Base-by-base conservation (phyloP, 2,797 vertebrate species). In the Hirundo rustica region DNA sequence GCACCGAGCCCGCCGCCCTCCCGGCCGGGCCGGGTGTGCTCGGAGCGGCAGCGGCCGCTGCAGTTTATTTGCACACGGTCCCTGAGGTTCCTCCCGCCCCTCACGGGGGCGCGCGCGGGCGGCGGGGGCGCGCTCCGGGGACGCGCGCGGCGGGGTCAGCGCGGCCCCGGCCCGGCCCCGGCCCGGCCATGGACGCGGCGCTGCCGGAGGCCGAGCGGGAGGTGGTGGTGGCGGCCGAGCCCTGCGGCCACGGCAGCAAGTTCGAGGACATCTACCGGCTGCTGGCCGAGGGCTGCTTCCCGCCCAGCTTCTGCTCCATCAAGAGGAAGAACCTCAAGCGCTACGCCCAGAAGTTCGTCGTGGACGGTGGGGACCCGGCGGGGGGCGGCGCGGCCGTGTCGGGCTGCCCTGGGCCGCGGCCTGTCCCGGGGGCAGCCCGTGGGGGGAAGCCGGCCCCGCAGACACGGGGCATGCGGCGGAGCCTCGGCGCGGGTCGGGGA, bases 291-390 rank as follows among this genome's bases (percentile, higher is more conserved):
- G 99, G 99, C 57, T 97, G 97, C 89, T 99, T 99, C 88, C 99
- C 99, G 6, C 97, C 98, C 66, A 96, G 98, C 16, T 98, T 98
- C 98, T 98, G 98, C 82, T 98, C 98, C 54, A 96, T 98, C 91
- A 97, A 98, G 36, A 98, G 98, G 97, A 99, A 99, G 94, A 99
- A 99, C 79, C 98, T 99, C 7, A 98, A 98, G 93, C 97, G 99
- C 98, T 99, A 98, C 92, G 98, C 99, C 1, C 98, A 98, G 97
- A 99, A 99, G 85, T 99, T 99, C 73, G 96, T 98, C 54, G 96
- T 98, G 60, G 99, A 98, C 55, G 98, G 98, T 98, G 96, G 93
- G 91, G 27, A 29, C 3, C 57, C 26, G 42, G 20, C 36, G 36
- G 23, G 45, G 30, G 72, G 45, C 45, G 11, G 72, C 55, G 72